Evolutionary conservation across 1,140 invertebrate genomes (phyloP), one percentile per base, ranked within the genome.

Genomic region (Luehdorfia chinensis): DNA sequence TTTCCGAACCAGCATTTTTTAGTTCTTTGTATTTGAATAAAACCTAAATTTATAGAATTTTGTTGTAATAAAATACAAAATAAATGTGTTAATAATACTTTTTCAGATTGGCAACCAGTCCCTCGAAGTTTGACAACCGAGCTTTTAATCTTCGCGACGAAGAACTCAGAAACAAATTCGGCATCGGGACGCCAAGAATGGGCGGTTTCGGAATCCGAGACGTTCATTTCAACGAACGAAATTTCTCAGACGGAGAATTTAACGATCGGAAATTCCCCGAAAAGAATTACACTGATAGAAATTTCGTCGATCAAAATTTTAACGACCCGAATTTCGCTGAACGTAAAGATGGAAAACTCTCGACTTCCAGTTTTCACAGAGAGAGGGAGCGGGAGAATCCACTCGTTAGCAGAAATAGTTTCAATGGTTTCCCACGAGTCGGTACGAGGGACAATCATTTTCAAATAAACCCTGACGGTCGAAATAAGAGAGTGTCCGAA

Each of bases 401-500:
- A 11, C 45, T 87, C 19, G 81, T 85, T 7, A 86, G 78, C 50
- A 76, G 85, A 50, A 87, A 87, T 52, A 87, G 85, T 47, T 87
- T 87, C 48, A 87, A 79, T 34, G 84, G 81, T 4, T 86, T 77
- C 47, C 80, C 71, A 5, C 64, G 78, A 43, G 69, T 85, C 19
- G 65, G 71, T 1, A 59, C 73, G 0, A 72, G 71, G 44, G 81
- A 84, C 9, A 56, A 59, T 14, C 81, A 86, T 44, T 81, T 87
- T 30, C 75, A 81, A 52, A 74, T 84, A 55, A 66, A 70, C 5
- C 72, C 78, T 8, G 84, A 85, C 25, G 83, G 80, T 8, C 62
- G 85, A 8, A 87, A 85, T 60, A 87, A 87, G 48, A 72, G 89
- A 59, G 89, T 90, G 30, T 84, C 89, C 4, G 89, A 90, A 74